Conservation (phyloP, 1,140 invertebrate genomes). For the Papilio machaon region DNA sequence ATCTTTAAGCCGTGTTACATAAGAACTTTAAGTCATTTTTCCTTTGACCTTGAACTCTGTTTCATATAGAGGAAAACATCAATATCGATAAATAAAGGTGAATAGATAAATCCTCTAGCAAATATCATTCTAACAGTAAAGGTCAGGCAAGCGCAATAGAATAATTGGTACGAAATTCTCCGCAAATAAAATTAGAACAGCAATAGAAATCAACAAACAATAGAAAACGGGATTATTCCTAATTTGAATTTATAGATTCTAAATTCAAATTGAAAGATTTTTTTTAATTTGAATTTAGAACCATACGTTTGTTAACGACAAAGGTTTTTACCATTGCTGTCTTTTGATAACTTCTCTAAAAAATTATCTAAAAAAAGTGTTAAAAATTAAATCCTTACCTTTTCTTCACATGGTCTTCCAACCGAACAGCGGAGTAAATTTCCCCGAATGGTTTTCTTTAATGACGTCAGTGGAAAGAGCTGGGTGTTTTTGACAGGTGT, state of each 20-base stretch:
- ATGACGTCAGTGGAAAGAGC: constrained; percentile 61
- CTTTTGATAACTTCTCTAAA: too few species aligned
- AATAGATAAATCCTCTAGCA: constrained; percentile 33
- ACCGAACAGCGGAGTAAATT: constrained; percentile 42
- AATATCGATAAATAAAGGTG: constrained; percentile 42
- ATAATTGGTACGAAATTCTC: constrained; percentile 45
- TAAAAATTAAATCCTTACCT: constrained; percentile 48
- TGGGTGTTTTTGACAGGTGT: constrained; percentile 65
- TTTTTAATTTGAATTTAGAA: not conserved
- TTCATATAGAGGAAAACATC: not conserved
- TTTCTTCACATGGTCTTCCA: constrained; percentile 58
- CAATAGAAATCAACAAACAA: constrained; percentile 15
- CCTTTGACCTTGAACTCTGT: not conserved
- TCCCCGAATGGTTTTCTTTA: constrained; percentile 41
- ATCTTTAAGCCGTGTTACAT: not conserved
- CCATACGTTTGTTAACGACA: not conserved
- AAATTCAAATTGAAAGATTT: constrained; percentile 9
- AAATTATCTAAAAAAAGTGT: not conserved
- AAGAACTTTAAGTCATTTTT: not conserved
- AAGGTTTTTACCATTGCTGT: not conserved
- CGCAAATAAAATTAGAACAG: constrained; percentile 57
- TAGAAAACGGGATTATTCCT: not conserved
- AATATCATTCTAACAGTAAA: constrained; percentile 52
- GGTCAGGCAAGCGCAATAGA: constrained; percentile 63
- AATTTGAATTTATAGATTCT: not conserved